Evolutionary conservation across 1,140 invertebrate species (phyloP).

Genomic region (Lutraria rhynchaena): DNA sequence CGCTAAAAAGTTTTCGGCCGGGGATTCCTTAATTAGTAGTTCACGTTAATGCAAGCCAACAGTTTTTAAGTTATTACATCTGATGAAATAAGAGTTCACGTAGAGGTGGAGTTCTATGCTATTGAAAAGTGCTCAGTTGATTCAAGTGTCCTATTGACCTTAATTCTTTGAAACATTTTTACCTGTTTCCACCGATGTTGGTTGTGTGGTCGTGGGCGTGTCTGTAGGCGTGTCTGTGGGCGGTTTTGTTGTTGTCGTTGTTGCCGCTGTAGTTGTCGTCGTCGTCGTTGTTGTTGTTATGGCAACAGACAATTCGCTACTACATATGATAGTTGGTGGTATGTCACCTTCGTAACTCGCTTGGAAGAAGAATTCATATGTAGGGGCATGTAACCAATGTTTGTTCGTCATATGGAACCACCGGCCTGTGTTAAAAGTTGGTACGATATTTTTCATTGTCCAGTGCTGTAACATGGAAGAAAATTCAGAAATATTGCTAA

Average conservation of each 20-base stretch:
- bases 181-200: too few relatives aligned
- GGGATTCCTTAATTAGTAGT: too few relatives aligned
- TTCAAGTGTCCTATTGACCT: too few relatives aligned
- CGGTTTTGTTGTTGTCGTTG: neutral
- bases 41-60: too few relatives aligned
- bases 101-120: too few relatives aligned
- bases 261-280: neutral
- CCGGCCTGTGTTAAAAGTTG: neutral
- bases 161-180: too few relatives aligned
- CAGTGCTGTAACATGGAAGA: neutral
- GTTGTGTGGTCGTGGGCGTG: neutral
- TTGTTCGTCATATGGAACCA: conserved; percentile 4
- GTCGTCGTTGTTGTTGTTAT: neutral
- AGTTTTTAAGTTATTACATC: too few relatives aligned
- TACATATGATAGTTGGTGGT: neutral
- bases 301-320: neutral
- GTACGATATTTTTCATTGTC: neutral
- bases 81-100: too few relatives aligned
- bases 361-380: neutral
- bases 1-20: too few relatives aligned
- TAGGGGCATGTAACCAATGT: neutral
- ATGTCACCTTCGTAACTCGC: neutral
- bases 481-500: too few relatives aligned
- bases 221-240: neutral
- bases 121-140: too few relatives aligned